These are phyloP conservation scores for Zingel zingel DNA, from an alignment of 2,113 vertebrate species.

Conservation along the genomic window DNA sequence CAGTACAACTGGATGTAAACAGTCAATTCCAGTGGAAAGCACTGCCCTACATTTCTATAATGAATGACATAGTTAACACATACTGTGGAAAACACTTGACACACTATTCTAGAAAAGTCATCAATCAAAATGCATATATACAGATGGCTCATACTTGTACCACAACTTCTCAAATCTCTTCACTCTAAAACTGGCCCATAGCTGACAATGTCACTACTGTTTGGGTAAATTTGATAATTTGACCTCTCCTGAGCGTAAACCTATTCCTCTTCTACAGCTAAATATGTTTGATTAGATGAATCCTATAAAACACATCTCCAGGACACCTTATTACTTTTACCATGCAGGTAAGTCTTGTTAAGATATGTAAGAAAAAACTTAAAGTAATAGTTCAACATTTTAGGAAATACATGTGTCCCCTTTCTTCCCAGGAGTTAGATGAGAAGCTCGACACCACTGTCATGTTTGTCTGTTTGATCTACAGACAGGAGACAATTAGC, in stretches of 20 bases:
- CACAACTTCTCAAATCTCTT: not conserved
- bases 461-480: not conserved
- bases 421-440: not conserved
- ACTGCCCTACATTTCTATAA: constrained; percentile 3
- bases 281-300: not conserved
- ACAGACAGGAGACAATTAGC: too few relatives aligned
- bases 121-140: not conserved
- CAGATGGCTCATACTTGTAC: not conserved
- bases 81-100: not conserved
- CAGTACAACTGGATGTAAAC: not conserved
- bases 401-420: not conserved
- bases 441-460: not conserved
- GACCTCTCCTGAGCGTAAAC: not conserved
- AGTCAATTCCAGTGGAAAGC: not conserved
- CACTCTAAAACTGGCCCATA: not conserved
- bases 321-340: not conserved
- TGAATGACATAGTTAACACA: not conserved
- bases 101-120: not conserved
- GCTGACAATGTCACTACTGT: not conserved
- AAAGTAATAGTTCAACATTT: not conserved
- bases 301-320: not conserved
- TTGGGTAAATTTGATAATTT: not conserved
- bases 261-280: not conserved
- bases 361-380: not conserved
- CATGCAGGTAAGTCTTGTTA: not conserved